These are phyloP conservation scores for Trachops cirrhosus DNA, from an alignment of 2,797 vertebrate species.

Conservation along the genomic window DNA sequence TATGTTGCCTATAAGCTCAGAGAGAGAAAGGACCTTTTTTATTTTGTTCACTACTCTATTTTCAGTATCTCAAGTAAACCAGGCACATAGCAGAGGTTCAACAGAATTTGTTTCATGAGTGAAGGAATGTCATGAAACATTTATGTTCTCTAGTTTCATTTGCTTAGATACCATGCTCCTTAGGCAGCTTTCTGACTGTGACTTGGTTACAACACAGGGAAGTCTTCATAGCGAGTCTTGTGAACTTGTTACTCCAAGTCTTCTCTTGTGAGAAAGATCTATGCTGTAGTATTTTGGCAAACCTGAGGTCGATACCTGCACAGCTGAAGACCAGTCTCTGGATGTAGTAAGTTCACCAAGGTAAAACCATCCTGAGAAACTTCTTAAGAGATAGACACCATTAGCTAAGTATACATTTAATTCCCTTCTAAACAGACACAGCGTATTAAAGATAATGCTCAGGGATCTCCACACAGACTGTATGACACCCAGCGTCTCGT, in stretches of 20 bases:
- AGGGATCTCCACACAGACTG: neutral
- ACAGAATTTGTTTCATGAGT: neutral
- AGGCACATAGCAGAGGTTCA: neutral
- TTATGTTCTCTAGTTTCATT: neutral
- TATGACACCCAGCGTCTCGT: neutral
- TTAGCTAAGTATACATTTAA: neutral
- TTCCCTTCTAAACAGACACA: neutral
- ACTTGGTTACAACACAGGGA: neutral
- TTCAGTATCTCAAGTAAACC: neutral
- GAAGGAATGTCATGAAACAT: neutral
- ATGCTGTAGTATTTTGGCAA: neutral
- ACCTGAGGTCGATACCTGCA: neutral
- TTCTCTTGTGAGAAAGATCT: neutral
- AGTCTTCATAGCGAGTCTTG: neutral
- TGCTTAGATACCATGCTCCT: neutral
- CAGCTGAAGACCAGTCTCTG: neutral
- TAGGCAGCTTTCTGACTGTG: neutral
- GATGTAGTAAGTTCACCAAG: neutral
- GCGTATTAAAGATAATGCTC: neutral
- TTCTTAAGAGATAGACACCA: neutral
- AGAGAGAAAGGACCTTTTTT: neutral
- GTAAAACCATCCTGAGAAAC: neutral
- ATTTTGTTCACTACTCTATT: neutral
- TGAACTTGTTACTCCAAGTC: slow-evolving; percentile 2
- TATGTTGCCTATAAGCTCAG: neutral